phyloP scores from a whole-genome alignment of 2,888 invertebrate genomes.

The Cactoblastis cactorum region DNA sequence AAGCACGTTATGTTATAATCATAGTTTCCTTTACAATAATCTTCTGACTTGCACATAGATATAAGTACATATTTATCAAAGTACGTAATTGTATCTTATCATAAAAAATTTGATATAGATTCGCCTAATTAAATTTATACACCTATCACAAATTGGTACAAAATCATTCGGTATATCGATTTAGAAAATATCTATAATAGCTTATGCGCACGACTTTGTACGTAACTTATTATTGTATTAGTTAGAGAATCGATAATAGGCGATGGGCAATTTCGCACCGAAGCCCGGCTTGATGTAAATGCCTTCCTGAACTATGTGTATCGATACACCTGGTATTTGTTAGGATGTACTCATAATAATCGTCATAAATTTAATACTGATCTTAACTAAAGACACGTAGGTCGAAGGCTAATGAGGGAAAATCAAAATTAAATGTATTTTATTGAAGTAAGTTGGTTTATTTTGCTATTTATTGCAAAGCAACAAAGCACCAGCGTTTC shows the following conservation, averaged over 20 bases:
- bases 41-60: background rate
- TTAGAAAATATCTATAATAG: too few relatives aligned
- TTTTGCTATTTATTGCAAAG: too few relatives aligned
- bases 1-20: background rate
- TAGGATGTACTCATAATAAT: slow-evolving; percentile 33
- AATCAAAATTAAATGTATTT: background rate
- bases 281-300: slow-evolving; percentile 43
- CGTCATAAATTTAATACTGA: too few relatives aligned
- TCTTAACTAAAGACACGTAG: too few relatives aligned
- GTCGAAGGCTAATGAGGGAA: too few relatives aligned
- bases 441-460: too few relatives aligned
- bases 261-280: slow-evolving; percentile 18
- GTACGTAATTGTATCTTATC: background rate
- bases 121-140: background rate
- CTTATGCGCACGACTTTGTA: too few relatives aligned
- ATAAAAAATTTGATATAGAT: background rate
- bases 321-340: slow-evolving; percentile 40
- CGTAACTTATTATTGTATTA: too few relatives aligned
- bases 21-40: background rate
- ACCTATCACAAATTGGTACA: background rate
- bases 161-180: too few relatives aligned
- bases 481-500: too few relatives aligned
- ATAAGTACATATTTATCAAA: background rate
- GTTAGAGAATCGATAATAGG: slow-evolving; percentile 8
- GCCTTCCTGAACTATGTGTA: slow-evolving; percentile 50